Base-by-base conservation (phyloP, 2,888 invertebrate species). In the Drosophila greeni region DNA sequence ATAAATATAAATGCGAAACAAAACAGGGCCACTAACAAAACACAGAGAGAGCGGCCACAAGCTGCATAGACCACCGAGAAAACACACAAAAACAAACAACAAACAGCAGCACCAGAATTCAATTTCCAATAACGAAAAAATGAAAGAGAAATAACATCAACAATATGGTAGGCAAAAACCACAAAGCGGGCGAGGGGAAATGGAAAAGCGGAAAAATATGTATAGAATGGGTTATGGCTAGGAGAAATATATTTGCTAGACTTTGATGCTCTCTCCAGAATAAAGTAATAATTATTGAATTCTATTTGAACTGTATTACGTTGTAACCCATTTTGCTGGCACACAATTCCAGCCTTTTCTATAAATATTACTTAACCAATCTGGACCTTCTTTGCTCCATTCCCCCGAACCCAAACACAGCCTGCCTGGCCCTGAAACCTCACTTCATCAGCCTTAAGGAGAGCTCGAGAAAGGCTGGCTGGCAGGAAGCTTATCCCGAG, bases 71-170 rank as follows among this genome's bases (percentile, higher is more conserved):
- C 59, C 70, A 66, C 74, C 70, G 60, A 53, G 49, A 34, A 53
- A 8, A 36, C 18, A 43, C 43, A 31, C 29, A 59, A 48, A 48
- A 36, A 20, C 33, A 68, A 43, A 43, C 8, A 67, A 59, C 57
- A 70, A 58, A 55, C 26, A 36, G n/a, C 34, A 49, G n/a, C 49
- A 37, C 23, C 56, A 51, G 31, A 82, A 76, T 67, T 66, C 65
- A 76, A 73, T 75, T 82, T 64, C 58, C 75, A 79, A 79, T 75
- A 73, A 69, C 65, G 67, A 52, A 65, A 70, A 60, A 66, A 66
- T 56, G 53, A 56, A 68, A 65, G 45, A 72, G 58, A 47, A 52
- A 58, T 53, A 73, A 59, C 57, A 66, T 59, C 52, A 62, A 66
- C 51, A 65, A 65, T 52, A 68, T 66, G 67, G 43, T 53, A 49